phyloP scores from a whole-genome alignment of 2,113 vertebrate species.

The Macroglossus sobrinus region DNA sequence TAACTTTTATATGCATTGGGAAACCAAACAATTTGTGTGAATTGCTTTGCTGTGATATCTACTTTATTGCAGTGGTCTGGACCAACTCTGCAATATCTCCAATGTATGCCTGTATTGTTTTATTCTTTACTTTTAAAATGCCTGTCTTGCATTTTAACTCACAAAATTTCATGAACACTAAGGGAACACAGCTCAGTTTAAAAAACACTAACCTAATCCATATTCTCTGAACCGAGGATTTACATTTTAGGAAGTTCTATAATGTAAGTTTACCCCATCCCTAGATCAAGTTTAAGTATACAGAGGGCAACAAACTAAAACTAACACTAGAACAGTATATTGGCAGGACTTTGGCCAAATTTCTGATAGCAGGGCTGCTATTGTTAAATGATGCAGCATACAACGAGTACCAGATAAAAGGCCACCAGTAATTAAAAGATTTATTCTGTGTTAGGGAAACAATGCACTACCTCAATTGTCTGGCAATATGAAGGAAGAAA shows the following conservation, averaged over 20 bases:
- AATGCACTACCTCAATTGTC: background rate
- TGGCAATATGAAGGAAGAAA: background rate
- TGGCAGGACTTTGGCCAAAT: background rate
- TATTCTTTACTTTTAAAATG: background rate
- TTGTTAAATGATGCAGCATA: background rate
- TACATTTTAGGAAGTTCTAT: background rate
- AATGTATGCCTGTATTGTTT: background rate
- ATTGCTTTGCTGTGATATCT: background rate
- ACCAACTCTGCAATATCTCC: background rate
- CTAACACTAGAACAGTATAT: background rate
- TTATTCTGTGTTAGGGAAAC: background rate
- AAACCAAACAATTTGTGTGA: background rate
- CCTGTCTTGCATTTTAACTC: background rate
- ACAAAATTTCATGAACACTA: background rate
- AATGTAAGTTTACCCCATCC: background rate
- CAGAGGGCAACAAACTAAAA: background rate
- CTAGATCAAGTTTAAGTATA: background rate
- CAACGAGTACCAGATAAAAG: background rate
- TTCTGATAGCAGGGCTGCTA: background rate
- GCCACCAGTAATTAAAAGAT: background rate
- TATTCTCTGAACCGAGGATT: background rate
- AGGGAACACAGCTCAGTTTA: background rate
- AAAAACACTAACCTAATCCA: background rate
- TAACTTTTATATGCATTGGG: background rate
- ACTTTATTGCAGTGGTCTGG: background rate